phyloP scores from a whole-genome alignment of 2,797 vertebrate genomes.

The Zalophus californianus region DNA sequence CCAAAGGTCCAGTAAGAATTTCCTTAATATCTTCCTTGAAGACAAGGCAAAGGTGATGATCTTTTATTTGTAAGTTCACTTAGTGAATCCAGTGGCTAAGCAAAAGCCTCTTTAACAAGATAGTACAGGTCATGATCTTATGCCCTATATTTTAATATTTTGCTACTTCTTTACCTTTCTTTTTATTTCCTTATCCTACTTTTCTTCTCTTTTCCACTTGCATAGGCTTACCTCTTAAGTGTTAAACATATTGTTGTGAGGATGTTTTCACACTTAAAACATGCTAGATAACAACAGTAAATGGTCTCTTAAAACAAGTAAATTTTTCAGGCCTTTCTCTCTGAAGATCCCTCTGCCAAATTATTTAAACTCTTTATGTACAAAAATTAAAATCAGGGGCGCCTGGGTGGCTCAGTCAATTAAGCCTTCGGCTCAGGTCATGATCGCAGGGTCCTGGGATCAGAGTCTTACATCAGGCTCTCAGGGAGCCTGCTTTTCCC shows the following conservation, averaged over 20 bases:
- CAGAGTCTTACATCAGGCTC: not conserved
- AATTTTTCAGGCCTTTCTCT: slow-evolving; percentile 27
- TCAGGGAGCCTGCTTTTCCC: too few species aligned
- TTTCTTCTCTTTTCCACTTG: slow-evolving; percentile 18
- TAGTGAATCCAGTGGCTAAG: not conserved
- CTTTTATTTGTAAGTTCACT: not conserved
- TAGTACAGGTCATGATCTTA: not conserved
- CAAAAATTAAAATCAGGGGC: not conserved
- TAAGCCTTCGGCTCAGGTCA: not conserved
- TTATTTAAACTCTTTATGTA: slow-evolving; percentile 22
- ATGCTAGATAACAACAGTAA: not conserved
- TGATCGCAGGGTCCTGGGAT: not conserved
- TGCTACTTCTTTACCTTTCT: not conserved
- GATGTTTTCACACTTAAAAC: slow-evolving; percentile 44
- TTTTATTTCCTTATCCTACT: slow-evolving; percentile 37
- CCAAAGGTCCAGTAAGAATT: not conserved
- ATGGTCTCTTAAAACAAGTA: slow-evolving; percentile 16
- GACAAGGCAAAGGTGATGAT: not conserved
- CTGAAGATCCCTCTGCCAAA: not conserved
- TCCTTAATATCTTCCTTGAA: not conserved
- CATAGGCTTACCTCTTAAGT: not conserved
- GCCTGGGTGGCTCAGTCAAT: not conserved
- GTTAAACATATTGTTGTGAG: not conserved
- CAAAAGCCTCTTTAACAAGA: not conserved
- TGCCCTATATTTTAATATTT: not conserved